Conservation (phyloP, 2,888 invertebrate genomes). For the Julus scanicus region DNA sequence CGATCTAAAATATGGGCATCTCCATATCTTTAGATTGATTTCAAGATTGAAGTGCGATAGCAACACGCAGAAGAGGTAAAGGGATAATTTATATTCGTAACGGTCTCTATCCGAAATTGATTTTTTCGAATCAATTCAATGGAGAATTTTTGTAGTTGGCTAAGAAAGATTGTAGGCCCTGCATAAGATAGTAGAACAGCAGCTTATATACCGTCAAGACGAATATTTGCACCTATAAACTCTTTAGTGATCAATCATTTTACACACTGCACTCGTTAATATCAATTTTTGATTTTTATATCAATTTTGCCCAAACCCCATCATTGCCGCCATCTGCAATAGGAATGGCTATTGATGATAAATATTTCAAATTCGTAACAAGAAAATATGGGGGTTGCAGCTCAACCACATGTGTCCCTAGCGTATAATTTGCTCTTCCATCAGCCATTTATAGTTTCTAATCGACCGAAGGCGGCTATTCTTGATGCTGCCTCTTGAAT, state of each 20-base stretch:
- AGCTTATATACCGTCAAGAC: not conserved
- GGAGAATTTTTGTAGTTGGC: not conserved
- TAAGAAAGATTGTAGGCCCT: not conserved
- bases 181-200: not conserved
- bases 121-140: not conserved
- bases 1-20: not conserved
- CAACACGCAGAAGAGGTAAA: not conserved
- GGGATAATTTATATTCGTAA: not conserved
- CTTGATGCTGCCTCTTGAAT: not conserved
- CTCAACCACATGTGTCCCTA: constrained; percentile 42
- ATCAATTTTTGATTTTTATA: constrained; percentile 40
- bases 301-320: not conserved
- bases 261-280: not conserved
- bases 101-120: constrained; percentile 37
- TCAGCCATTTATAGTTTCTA: constrained; percentile 45
- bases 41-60: not conserved
- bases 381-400: constrained; percentile 41
- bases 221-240: not conserved
- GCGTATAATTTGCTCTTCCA: constrained; percentile 42
- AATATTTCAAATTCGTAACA: constrained; percentile 43
- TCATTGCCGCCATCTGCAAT: not conserved
- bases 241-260: constrained; percentile 43
- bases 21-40: not conserved
- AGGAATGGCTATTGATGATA: not conserved
- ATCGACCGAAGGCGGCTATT: not conserved